Evolutionary conservation across 1,140 invertebrate species (phyloP).

Genomic region (Drosophila gunungcola): DNA sequence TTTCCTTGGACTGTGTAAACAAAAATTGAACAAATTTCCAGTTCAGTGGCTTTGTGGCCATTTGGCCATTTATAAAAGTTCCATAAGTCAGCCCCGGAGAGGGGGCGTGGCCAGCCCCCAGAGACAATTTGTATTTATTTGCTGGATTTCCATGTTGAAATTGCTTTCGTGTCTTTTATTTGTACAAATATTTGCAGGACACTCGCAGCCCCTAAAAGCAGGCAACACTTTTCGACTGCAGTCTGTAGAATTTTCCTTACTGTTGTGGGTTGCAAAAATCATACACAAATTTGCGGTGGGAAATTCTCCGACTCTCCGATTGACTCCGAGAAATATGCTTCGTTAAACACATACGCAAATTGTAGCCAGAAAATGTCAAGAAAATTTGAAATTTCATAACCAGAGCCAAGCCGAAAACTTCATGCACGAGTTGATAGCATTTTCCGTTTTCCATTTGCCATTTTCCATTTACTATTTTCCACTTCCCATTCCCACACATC

Average conservation of each 20-base stretch:
- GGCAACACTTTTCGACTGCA: constrained; percentile 46
- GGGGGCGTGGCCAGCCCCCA: constrained; percentile 32
- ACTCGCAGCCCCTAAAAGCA: constrained; percentile 48
- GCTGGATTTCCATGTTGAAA: constrained; percentile 61
- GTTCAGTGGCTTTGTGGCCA: constrained; percentile 78
- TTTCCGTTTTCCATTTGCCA: constrained; percentile 22
- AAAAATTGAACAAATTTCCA: constrained; percentile 77
- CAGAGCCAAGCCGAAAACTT: constrained; percentile 33
- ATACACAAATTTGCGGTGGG: constrained; percentile 76
- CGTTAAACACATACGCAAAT: constrained; percentile 80
- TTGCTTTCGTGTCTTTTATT: constrained; percentile 55
- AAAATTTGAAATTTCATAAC: constrained; percentile 64
- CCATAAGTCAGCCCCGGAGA: constrained; percentile 30
- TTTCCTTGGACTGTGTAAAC: constrained; percentile 60
- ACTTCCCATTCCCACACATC: constrained; percentile 20
- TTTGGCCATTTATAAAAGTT: constrained; percentile 66
- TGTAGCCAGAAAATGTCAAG: constrained; percentile 55
- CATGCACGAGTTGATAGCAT: constrained; percentile 60
- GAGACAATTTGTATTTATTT: constrained; percentile 76
- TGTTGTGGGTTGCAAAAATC: constrained; percentile 57
- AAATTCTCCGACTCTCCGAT: not conserved
- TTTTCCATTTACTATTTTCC: constrained; percentile 2
- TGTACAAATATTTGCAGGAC: constrained; percentile 67
- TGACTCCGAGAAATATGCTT: constrained; percentile 45
- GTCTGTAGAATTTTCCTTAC: constrained; percentile 10